These are phyloP conservation scores for Puffinus mauretanicus DNA, from an alignment of 2,113 vertebrate genomes.

Conservation along the genomic window DNA sequence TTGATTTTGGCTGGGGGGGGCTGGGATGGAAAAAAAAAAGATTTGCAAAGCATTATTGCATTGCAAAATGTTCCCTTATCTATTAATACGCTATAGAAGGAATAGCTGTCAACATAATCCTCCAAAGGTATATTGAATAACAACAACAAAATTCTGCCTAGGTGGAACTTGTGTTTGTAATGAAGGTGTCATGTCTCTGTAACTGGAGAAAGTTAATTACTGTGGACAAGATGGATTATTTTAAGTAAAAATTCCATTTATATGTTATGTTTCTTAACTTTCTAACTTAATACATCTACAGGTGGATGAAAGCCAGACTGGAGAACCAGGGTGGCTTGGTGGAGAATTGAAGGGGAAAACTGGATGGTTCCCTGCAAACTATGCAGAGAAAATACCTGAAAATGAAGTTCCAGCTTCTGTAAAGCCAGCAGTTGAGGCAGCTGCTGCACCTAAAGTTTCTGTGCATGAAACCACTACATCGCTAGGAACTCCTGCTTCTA, in stretches of 20 bases:
- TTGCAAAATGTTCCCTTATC: background rate
- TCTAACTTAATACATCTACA: constrained; percentile 49
- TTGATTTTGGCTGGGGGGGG: background rate
- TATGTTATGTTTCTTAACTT: background rate
- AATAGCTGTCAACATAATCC: background rate
- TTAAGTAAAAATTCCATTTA: background rate
- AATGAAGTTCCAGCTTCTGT: constrained; percentile 83
- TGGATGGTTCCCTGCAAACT: constrained; percentile 98
- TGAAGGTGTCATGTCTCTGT: background rate
- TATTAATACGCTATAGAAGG: background rate
- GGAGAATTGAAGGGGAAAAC: constrained; percentile 94
- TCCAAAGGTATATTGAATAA: background rate
- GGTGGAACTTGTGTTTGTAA: background rate
- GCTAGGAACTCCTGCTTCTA: constrained; percentile 36
- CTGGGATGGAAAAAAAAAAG: background rate
- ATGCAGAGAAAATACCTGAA: constrained; percentile 93
- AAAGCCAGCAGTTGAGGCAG: constrained; percentile 61
- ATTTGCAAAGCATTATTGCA: background rate
- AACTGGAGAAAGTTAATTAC: background rate
- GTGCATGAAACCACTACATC: constrained; percentile 70
- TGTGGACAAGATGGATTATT: background rate
- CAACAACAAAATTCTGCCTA: background rate
- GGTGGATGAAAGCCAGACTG: constrained; percentile 98
- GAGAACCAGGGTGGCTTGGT: constrained; percentile 96
- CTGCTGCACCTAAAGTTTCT: constrained; percentile 74